Base-by-base conservation (phyloP, 2,113 vertebrate species). In the Acanthochromis polyacanthus region DNA sequence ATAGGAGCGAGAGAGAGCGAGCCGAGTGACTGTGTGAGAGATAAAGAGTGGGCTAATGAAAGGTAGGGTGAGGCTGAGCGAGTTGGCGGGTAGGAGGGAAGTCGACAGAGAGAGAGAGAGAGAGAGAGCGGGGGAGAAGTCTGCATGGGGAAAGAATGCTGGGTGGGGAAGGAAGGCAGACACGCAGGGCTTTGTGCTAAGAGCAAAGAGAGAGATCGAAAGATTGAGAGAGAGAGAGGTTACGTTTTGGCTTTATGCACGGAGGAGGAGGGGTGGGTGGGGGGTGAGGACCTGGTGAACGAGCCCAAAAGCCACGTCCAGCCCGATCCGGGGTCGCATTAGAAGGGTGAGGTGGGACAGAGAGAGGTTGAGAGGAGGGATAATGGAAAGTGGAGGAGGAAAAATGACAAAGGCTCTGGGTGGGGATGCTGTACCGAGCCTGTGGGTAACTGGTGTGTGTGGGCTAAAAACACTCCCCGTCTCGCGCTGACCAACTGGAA, bases 141-240 rank as follows among this genome's bases (percentile, higher is more conserved):
- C 92, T 94, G 92, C 91, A 91, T 93, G 93, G 94, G 95, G 96
- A 95, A 96, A 95, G 96, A 96, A 96, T 95, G 96, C 90, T 94
- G 95, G 96, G 96, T 95, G 96, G 94, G 94, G 95, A 96, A 95
- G 94, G 95, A 94, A 96, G 95, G 94, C 88, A 93, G 93, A 95
- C 94, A 94, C 80, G 84, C 88, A 89, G 84, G 90, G 92, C 93
- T 95, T 93, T 94, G 95, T 97, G 94, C 93, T 95, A 94, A 95
- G 92, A 95, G 94, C 92, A 93, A 93, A 70, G 55, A 85, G 80
- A 61, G 68, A 75, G 86, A 88, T 80, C 12, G 80, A 88, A 82
- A 88, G 86, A 82, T 62, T 50, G 71, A 73, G 64, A 46, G 73
- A 75, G 81, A 78, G 71, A 71, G 81, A 71, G 81, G 79, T 72